Percentiles rank a stretch among this genome's conserved stretches.
These are phyloP conservation scores for Aegotheles bennettii DNA, from an alignment of 2,113 vertebrate genomes.

Conservation along the genomic window DNA sequence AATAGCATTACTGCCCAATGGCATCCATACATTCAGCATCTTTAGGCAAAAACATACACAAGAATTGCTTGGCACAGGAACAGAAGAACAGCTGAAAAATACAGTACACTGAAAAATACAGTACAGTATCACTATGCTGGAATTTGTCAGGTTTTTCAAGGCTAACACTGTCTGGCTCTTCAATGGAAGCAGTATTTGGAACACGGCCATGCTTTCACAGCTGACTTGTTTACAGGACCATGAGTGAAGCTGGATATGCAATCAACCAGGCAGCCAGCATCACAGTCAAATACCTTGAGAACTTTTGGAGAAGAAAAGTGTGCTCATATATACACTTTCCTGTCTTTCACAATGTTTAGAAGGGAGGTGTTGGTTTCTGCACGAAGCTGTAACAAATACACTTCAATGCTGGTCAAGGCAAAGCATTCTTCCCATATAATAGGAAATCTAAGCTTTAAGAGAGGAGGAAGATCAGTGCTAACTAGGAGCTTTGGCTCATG, in stretches of 20 bases:
- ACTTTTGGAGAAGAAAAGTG: background rate
- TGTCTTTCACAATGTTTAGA: background rate
- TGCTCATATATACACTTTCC: background rate
- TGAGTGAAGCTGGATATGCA: background rate
- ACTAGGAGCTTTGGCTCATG: background rate
- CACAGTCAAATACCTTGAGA: background rate
- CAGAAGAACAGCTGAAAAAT: background rate
- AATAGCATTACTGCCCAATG: background rate
- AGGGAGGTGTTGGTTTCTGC: background rate
- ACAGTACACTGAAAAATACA: background rate
- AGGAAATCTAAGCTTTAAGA: background rate
- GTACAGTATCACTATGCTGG: background rate
- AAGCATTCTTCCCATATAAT: background rate
- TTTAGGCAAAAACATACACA: background rate
- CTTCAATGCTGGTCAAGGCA: background rate
- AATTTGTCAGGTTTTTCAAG: background rate
- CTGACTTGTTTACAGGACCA: background rate
- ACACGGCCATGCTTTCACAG: background rate
- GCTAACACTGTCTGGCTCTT: background rate
- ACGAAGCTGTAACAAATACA: background rate
- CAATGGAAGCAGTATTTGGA: background rate
- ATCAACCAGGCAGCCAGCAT: background rate
- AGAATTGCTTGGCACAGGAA: background rate
- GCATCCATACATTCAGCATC: background rate
- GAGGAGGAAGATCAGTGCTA: background rate